These are phyloP conservation scores for Acyrthosiphon pisum DNA, from an alignment of 1,140 invertebrate genomes.

Conservation along the genomic window DNA sequence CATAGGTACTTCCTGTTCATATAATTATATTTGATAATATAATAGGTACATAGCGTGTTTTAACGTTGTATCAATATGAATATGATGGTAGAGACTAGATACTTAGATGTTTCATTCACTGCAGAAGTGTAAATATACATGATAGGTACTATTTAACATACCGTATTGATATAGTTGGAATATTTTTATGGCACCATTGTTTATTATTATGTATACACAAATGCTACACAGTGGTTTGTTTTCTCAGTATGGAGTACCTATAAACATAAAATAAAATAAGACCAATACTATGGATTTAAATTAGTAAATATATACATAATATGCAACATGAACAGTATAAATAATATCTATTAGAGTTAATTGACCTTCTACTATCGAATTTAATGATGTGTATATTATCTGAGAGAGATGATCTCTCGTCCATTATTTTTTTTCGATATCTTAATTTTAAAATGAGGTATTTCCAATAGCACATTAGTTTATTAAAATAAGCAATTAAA, in stretches of 20 bases:
- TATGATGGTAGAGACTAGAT: neutral
- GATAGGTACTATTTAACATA: too few species aligned
- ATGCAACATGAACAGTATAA: neutral
- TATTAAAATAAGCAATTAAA: conserved; percentile 1
- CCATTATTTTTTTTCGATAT: neutral
- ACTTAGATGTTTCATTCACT: neutral
- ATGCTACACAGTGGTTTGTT: neutral
- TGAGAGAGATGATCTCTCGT: neutral
- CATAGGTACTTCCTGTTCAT: neutral
- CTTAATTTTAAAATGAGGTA: neutral
- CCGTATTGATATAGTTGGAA: neutral
- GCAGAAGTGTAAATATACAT: neutral
- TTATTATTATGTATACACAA: neutral
- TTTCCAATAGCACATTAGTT: neutral
- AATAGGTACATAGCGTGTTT: neutral
- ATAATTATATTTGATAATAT: conserved; percentile 13
- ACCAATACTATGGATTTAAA: neutral
- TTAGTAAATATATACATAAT: neutral
- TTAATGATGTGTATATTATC: neutral
- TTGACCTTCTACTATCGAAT: conserved; percentile 1
- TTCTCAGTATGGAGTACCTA: neutral
- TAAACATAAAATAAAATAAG: neutral
- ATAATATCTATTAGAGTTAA: conserved; percentile 1
- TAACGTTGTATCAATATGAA: neutral
- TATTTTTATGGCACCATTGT: neutral